Base-by-base conservation (phyloP, 2,113 vertebrate genomes). In the Leptobrachium ailaonicum region DNA sequence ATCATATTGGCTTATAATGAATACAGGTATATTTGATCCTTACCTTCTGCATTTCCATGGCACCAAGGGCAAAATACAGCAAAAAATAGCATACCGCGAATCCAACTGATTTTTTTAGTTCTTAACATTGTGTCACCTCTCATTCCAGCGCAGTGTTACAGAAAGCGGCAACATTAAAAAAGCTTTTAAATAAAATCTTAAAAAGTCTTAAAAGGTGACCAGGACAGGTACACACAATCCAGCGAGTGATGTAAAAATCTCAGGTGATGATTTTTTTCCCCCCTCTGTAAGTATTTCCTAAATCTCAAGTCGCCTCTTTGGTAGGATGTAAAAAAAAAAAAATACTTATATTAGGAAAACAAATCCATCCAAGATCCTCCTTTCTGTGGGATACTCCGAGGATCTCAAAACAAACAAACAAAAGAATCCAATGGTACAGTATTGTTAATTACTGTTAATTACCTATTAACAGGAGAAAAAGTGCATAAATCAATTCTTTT, bases 41-140 rank as follows among this genome's bases (percentile, higher is more conserved):
- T 80, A 80, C 77, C 41, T 67, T 20, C 2, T 56, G 43, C 1
- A 41, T 2, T 12, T 50, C 54, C 68, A 66, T 32, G n/a, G 43
- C 4, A 44, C 62, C 62, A 80, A 56, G 2, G 0, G n/a, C 14
- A 54, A 40, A 66, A 12, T 50, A 79, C 4, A 47, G 63, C 13
- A 41, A 53, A 10, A 2, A 10, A 47, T 10, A 44, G 42, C 3
- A 32, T 43, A 9, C 5, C 4, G 64, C n/a, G 58, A 32, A 12
- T 73, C 41, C 47, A 12, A 42, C 3, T 7, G 54, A 40, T 80
- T 11, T 14, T 53, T 66, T 44, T 53, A 3, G 8, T 3, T 67
- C 8, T 12, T 10, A 72, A 5, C 69, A 73, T 79, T 3, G 0
- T 73, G 77, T 80, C 77, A 80, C 77, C 77, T 73, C 53, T 80